phyloP scores from a whole-genome alignment of 2,797 vertebrate species.

The Catharus ustulatus region DNA sequence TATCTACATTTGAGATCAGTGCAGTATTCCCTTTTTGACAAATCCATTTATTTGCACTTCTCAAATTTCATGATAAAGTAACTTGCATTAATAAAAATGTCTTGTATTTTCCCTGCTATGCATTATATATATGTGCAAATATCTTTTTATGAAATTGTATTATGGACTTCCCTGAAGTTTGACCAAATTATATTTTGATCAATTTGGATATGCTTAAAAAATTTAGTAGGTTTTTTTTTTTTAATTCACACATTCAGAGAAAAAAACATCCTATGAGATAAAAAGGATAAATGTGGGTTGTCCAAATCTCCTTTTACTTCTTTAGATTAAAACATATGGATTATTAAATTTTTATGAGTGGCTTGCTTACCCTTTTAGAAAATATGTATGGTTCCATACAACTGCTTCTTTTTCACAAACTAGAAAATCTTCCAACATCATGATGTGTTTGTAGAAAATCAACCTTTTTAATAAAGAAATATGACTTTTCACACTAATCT shows the following conservation, averaged over 20 bases:
- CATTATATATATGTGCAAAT: background rate
- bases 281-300: background rate
- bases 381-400: background rate
- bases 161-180: background rate
- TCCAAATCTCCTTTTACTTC: background rate
- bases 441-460: background rate
- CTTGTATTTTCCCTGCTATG: background rate
- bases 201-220: background rate
- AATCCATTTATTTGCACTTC: background rate
- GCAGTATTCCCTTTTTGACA: background rate
- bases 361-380: slow-evolving; percentile 38
- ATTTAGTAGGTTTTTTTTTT: background rate
- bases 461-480: slow-evolving; percentile 4
- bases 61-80: background rate
- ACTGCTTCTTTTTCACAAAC: background rate
- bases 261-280: background rate
- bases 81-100: background rate
- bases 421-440: background rate
- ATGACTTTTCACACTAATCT: background rate
- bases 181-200: background rate
- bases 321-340: slow-evolving; percentile 7
- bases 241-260: background rate
- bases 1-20: background rate
- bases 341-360: slow-evolving; percentile 19
- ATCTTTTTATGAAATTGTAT: background rate